Base-by-base conservation (phyloP, 2,888 invertebrate species). In the Euzetes globulus region DNA sequence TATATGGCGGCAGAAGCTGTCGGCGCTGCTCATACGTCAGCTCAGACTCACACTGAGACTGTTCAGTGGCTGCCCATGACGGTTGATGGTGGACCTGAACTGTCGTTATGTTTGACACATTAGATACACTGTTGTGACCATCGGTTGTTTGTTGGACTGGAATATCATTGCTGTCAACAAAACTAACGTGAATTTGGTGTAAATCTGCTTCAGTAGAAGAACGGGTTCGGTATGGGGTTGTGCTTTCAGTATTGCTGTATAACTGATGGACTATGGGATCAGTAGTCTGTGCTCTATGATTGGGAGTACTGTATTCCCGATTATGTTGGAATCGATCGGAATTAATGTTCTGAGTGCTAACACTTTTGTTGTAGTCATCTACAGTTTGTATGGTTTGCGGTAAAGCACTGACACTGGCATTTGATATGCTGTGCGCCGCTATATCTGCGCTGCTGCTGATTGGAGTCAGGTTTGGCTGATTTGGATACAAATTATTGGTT, bases 1-100 rank as follows among this genome's bases (percentile, higher is more conserved):
- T 79, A 79, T 85, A 85, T 1, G 82, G 80, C 0, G 84, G 84
- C 33, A 83, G 77, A 0, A 78, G 52, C 15, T 76, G 76, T 68
- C 75, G 75, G 11, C 70, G 33, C 25, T 76, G 73, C 19, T 72
- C 76, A 63, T 72, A 74, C 7, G 71, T 70, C 27, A 74, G 52
- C 11, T 74, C 74, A 70, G 33, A n/a, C 25, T 37, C 72, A 19
- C 29, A 60, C 5, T 72, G 52, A 4, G 2, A 4, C n/a, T 19
- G 50, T 9, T 50, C 58, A 13, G 55, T 72, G 27, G 22, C 9
- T 1, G 65, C 37, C 65, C 65, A 65, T 37, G 65, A 52, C 13
- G 71, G 71, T 19, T 71, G 50, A n/a, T 71, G 71, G 22, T 71
- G 71, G 1, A 71, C 71, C 33, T 71, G 71, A 6, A 71, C 71